These are phyloP conservation scores for Tuta absoluta DNA, from an alignment of 2,888 invertebrate species.

Conservation along the genomic window DNA sequence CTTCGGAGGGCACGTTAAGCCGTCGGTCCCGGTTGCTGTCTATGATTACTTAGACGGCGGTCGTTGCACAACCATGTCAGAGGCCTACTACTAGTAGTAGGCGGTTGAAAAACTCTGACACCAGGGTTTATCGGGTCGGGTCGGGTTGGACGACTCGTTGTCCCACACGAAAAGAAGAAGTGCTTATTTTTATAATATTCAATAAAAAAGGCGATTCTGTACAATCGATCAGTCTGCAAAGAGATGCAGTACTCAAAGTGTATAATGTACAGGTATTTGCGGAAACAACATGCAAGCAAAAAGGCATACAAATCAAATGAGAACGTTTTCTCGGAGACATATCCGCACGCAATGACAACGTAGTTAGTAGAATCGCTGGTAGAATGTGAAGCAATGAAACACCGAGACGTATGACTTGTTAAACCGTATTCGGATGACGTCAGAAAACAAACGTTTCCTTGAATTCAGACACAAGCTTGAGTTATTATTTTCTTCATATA, in stretches of 20 bases:
- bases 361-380: neutral
- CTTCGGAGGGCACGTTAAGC: no score
- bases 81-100: no score
- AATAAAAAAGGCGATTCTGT: neutral
- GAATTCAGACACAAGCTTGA: neutral
- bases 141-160: no score
- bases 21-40: no score
- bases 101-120: no score
- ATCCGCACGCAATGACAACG: constrained; percentile 9
- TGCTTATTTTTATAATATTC: no score
- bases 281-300: constrained; percentile 1
- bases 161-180: no score
- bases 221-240: neutral
- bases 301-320: neutral
- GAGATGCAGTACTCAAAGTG: neutral
- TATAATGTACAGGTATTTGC: neutral
- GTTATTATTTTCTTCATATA: no score
- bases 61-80: no score
- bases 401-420: neutral
- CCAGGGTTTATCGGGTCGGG: no score
- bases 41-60: no score
- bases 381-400: constrained; percentile 2
- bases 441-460: neutral
- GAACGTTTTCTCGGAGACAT: constrained; percentile 14
- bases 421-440: neutral